Base-by-base conservation (phyloP, 2,797 vertebrate genomes). In the Halcyon leucocephala region DNA sequence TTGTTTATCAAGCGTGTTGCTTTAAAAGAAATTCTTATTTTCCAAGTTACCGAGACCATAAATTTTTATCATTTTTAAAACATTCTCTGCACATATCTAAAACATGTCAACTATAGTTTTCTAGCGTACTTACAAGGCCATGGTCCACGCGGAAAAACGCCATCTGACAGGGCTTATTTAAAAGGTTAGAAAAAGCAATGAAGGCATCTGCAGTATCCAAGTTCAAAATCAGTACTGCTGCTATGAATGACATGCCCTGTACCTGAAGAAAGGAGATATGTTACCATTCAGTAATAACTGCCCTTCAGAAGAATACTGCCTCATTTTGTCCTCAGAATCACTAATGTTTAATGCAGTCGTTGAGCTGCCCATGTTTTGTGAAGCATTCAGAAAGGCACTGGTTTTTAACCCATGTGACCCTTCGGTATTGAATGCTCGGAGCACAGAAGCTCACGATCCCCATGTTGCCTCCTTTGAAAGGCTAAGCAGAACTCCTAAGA, bases 151-250 rank as follows among this genome's bases (percentile, higher is more conserved):
- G 98, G 97, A 99, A 99, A 98, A 99, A 99, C 0, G 99, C 99
- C 99, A 99, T 99, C 96, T 99, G 99, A 98, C 99, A 99, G 85
- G 99, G 99, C 87, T 99, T 99, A 97, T 99, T 99, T 97, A 99
- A 97, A 95, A 99, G 99, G 95, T 99, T 99, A 97, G 99, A 98
- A 95, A 99, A 99, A 95, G 99, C 99, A 90, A 99, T 99, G 95
- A 99, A 99, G 98, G 99, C 99, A 90, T 99, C 99, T 7, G 99
- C 98, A 94, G 99, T 99, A 97, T 99, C 99, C 91, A 99, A 96
- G 98, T 99, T 99, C 84, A 99, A 97, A 96, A 99, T 99, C 95
- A 99, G 93, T 89, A 99, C 99, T 9, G 99, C 99, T 3, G 99
- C 99, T 49, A 99, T 99, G 94, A 99, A 99, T 2, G 99, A 99